phyloP scores from a whole-genome alignment of 2,888 invertebrate genomes.

The Acleris cristana region DNA sequence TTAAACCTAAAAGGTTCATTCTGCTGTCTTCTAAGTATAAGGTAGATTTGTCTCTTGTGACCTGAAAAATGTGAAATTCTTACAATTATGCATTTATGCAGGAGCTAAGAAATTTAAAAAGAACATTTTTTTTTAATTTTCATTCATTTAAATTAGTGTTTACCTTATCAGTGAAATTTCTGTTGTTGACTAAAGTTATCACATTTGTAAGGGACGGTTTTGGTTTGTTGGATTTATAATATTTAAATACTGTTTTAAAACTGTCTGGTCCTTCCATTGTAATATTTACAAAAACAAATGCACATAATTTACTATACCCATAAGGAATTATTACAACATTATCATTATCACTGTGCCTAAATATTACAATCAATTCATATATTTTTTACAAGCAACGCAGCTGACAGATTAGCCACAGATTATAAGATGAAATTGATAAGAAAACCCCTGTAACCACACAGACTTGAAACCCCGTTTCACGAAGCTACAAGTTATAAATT shows the following conservation, averaged over 20 bases:
- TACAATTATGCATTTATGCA: neutral
- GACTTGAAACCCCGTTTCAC: no score
- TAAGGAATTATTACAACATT: no score
- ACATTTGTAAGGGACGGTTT: conserved; percentile 86
- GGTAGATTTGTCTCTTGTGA: conserved; percentile 31
- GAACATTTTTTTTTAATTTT: no score
- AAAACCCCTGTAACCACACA: no score
- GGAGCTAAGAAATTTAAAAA: neutral
- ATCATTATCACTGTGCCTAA: no score
- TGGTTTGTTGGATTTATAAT: conserved; percentile 88
- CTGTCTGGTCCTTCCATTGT: conserved; percentile 45
- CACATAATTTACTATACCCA: no score
- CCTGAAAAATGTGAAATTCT: conserved; percentile 40
- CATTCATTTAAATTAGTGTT: conserved; percentile 4
- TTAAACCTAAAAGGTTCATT: conserved; percentile 58
- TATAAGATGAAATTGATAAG: no score
- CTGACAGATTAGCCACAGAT: no score
- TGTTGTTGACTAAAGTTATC: conserved; percentile 72
- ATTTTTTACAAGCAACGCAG: no score
- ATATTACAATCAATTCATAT: no score
- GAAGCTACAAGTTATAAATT: no score
- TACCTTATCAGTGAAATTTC: conserved; percentile 46
- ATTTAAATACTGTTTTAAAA: conserved; percentile 90
- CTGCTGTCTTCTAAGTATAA: conserved; percentile 50
- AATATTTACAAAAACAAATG: neutral